Conservation (phyloP, 2,113 vertebrate species). For the Phalacrocorax carbo region DNA sequence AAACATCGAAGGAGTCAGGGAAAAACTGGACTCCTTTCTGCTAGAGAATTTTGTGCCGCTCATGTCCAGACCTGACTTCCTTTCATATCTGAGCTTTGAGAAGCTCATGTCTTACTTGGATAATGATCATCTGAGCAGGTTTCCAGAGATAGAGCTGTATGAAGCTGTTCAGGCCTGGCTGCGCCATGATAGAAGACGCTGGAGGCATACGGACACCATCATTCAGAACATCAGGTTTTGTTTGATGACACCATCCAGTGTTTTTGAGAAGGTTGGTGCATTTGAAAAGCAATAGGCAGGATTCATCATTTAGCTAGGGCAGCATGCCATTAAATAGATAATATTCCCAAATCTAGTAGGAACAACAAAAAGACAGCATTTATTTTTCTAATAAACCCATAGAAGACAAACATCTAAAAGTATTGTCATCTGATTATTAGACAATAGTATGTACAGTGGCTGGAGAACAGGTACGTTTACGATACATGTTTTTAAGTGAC, state of each 20-base stretch:
- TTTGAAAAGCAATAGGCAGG: constrained; percentile 79
- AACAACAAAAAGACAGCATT: constrained; percentile 40
- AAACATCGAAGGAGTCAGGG: constrained; percentile 96
- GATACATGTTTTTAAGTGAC: constrained; percentile 18
- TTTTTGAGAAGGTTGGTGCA: constrained; percentile 95
- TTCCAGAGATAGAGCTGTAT: constrained; percentile 96
- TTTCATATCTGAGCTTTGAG: constrained; percentile 97
- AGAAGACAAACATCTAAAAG: constrained; percentile 34
- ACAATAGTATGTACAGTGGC: constrained; percentile 24
- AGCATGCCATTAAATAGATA: constrained; percentile 65
- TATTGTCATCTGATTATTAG: constrained; percentile 50
- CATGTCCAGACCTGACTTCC: constrained; percentile 95
- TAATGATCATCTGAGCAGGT: constrained; percentile 94
- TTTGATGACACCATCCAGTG: constrained; percentile 96
- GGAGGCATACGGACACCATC: constrained; percentile 96
- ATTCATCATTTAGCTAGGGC: constrained; percentile 72
- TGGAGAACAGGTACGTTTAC: constrained; percentile 69
- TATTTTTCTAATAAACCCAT: constrained; percentile 17
- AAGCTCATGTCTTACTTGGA: constrained; percentile 95
- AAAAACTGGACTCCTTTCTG: constrained; percentile 93
- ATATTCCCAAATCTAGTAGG: constrained; percentile 40
- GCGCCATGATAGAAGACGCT: constrained; percentile 95
- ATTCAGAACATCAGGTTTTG: constrained; percentile 98
- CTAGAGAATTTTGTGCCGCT: constrained; percentile 98
- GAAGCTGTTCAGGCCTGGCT: constrained; percentile 98